Conservation (phyloP, 2,888 invertebrate genomes). For the Mycalesis mineus region DNA sequence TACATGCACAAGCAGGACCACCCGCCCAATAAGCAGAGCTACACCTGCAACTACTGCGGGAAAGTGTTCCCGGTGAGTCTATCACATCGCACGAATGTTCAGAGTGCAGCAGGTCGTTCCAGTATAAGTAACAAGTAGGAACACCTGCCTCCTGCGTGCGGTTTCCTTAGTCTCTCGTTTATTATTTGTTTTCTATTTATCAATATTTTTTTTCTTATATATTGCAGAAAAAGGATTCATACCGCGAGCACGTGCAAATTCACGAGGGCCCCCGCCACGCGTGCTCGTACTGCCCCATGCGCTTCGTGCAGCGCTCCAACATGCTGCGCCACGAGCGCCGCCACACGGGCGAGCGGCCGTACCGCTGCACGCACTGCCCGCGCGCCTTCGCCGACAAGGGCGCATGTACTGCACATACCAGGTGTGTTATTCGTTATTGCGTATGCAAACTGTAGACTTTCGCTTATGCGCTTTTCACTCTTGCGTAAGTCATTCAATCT, state of each 20-base stretch:
- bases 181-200: too few species aligned
- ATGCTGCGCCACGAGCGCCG: slow-evolving; percentile 77
- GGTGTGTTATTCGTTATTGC: slow-evolving; percentile 37
- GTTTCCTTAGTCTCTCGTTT: too few species aligned
- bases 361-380: slow-evolving; percentile 72
- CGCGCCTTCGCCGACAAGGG: slow-evolving; percentile 78
- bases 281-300: slow-evolving; percentile 79
- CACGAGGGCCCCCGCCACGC: slow-evolving; percentile 79
- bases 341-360: slow-evolving; percentile 79
- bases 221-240: slow-evolving; percentile 73
- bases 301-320: slow-evolving; percentile 79
- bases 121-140: slow-evolving; percentile 76
- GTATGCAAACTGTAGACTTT: not conserved
- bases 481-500: too few species aligned
- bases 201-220: too few species aligned
- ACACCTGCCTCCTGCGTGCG: too few species aligned
- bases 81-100: slow-evolving; percentile 72
- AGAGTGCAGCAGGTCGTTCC: slow-evolving; percentile 76
- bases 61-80: slow-evolving; percentile 68
- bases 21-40: slow-evolving; percentile 57
- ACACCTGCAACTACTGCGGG: slow-evolving; percentile 67
- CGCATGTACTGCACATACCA: slow-evolving; percentile 73
- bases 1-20: slow-evolving; percentile 76
- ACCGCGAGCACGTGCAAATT: slow-evolving; percentile 77
- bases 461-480: not conserved